Evolutionary conservation across 2,797 vertebrate species (phyloP).

Genomic region (Anniella stebbinsi): DNA sequence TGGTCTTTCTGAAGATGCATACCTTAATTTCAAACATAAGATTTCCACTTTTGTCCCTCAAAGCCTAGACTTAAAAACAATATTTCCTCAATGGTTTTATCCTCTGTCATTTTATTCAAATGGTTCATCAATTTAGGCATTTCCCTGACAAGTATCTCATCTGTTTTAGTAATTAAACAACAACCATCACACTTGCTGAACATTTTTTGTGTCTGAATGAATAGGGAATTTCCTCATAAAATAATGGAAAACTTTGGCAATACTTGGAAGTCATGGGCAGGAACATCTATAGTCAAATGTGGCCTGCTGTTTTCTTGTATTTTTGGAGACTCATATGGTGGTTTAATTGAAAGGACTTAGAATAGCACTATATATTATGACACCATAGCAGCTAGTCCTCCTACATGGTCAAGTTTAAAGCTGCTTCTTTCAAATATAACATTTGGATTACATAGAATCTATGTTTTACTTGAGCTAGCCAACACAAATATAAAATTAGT

Average conservation of each 20-base stretch:
- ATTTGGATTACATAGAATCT: not conserved
- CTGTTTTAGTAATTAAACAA: conserved; percentile 9
- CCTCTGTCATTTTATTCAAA: not conserved
- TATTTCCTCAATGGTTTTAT: not conserved
- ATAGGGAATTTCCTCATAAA: not conserved
- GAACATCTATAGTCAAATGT: not conserved
- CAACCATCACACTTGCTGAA: not conserved
- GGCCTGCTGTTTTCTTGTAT: not conserved
- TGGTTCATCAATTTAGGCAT: not conserved
- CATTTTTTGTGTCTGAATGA: not conserved
- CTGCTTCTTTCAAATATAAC: not conserved
- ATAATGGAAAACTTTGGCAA: conserved; percentile 10
- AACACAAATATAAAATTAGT: not conserved
- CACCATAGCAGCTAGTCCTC: not conserved
- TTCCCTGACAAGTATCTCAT: conserved; percentile 1
- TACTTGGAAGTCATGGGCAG: not conserved
- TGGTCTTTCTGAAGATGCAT: too few species aligned
- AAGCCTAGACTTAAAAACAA: conserved; percentile 43
- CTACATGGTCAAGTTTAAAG: not conserved
- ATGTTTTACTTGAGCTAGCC: not conserved
- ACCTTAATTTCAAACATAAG: too few species aligned
- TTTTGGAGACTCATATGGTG: not conserved
- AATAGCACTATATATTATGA: conserved; percentile 2
- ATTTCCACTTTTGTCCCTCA: too few species aligned
- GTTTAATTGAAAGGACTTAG: not conserved